phyloP scores from a whole-genome alignment of 1,140 invertebrate genomes.

The Uloborus diversus region DNA sequence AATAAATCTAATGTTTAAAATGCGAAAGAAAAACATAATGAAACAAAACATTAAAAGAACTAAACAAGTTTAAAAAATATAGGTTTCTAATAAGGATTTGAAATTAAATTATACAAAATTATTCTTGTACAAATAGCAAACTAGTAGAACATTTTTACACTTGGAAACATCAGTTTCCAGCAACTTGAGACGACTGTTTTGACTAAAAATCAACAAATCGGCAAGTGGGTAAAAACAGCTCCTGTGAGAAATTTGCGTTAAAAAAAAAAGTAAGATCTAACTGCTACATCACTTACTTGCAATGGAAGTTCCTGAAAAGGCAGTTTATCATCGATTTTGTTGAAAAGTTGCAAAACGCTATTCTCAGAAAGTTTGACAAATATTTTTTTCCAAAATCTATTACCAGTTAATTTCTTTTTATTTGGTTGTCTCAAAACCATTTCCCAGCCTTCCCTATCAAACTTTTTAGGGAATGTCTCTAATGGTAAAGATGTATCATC shows the following conservation, averaged over 20 bases:
- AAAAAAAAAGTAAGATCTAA: too few relatives aligned
- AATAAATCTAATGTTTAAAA: conserved; percentile 9
- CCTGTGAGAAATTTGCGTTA: too few relatives aligned
- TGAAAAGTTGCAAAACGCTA: conserved; percentile 85
- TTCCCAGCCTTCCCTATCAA: conserved; percentile 90
- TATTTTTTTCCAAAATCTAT: conserved; percentile 97
- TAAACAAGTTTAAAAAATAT: background rate
- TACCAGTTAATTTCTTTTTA: conserved; percentile 97
- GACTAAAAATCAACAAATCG: too few relatives aligned
- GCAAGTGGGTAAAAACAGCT: too few relatives aligned
- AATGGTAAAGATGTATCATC: conserved; percentile 93
- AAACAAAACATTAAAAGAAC: background rate
- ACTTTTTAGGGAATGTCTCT: conserved; percentile 86
- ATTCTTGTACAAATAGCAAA: too few relatives aligned
- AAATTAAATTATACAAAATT: too few relatives aligned
- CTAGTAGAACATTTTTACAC: too few relatives aligned
- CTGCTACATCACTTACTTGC: conserved; percentile 74
- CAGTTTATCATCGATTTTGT: conserved; percentile 81
- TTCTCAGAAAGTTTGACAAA: conserved; percentile 85
- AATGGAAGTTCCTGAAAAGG: conserved; percentile 79
- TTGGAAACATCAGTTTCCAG: too few relatives aligned
- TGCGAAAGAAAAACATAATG: background rate
- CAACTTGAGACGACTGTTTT: too few relatives aligned
- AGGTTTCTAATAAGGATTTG: too few relatives aligned
- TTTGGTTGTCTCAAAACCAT: conserved; percentile 95